A percentile compares a stretch with the other conserved stretches of the same genome.
phyloP scores from a whole-genome alignment of 2,797 vertebrate genomes.

The Cirrhinus mrigala region DNA sequence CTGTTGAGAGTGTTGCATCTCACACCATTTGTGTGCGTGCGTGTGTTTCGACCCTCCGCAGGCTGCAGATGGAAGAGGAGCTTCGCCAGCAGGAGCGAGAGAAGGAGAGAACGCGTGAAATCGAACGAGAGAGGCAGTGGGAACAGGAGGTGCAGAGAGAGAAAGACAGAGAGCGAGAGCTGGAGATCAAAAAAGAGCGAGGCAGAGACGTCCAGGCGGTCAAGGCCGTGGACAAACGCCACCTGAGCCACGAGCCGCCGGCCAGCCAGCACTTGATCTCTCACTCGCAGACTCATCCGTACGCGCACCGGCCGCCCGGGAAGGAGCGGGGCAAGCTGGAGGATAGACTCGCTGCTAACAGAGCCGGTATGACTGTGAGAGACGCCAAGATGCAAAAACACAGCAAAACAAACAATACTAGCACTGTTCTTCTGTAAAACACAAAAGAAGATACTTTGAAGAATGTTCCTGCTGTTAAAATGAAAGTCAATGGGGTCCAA shows the following conservation, averaged over 20 bases:
- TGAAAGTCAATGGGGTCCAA: background rate
- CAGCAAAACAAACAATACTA: background rate
- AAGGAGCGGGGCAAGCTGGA: slow-evolving; percentile 88
- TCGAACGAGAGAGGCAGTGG: slow-evolving; percentile 76
- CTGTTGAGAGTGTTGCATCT: slow-evolving; percentile 66
- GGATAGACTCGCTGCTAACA: slow-evolving; percentile 87
- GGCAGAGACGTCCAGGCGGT: slow-evolving; percentile 91
- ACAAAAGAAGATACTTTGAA: background rate
- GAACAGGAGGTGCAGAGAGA: slow-evolving; percentile 83
- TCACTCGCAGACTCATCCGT: slow-evolving; percentile 29
- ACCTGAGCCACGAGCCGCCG: slow-evolving; percentile 84
- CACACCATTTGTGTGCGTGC: slow-evolving; percentile 54
- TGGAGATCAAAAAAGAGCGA: slow-evolving; percentile 71
- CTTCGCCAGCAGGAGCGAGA: slow-evolving; percentile 80
- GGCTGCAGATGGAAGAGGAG: slow-evolving; percentile 95
- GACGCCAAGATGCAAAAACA: background rate
- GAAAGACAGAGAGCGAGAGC: slow-evolving; percentile 84
- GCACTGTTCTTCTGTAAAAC: background rate
- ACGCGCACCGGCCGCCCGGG: slow-evolving; percentile 78
- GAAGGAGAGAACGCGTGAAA: slow-evolving; percentile 71
- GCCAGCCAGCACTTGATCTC: slow-evolving; percentile 50
- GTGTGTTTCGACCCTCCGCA: slow-evolving; percentile 65
- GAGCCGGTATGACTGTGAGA: slow-evolving; percentile 63
- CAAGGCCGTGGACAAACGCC: slow-evolving; percentile 91
- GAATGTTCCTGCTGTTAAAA: background rate